Evolutionary conservation across 1,140 invertebrate species (phyloP), one percentile per base, ranked within the genome.

Genomic region (Diachasmimorpha longicaudata): DNA sequence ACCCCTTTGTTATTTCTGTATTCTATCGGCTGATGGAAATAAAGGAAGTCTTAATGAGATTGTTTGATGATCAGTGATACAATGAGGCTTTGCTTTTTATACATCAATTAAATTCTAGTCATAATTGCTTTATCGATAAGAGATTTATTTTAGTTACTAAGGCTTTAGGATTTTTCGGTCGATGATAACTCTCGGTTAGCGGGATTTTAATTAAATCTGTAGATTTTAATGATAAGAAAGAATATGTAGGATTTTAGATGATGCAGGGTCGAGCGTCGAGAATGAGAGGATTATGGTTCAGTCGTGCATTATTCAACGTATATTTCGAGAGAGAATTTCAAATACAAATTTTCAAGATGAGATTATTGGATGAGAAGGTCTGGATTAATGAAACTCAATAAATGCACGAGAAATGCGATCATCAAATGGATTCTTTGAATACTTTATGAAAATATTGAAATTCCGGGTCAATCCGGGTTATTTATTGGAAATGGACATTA

Each of bases 371-470:
- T 46, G 67, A 39, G 8, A 31, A 44, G 23, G 37, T 76, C 78
- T 80, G 78, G 79, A 79, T 80, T 25, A 72, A 76, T 80, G 79
- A 68, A 72, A 77, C 42, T 70, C 79, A 79, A 72, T 10, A 10
- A 42, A 42, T 42, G 13, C 13, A 42, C 13, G 39, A 52, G 37
- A 0, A 9, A 72, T 4, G 23, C 1, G 31, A 37, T 25, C n/a
- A 42, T 42, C 31, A 72, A 44, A 70, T 70, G 23, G 68, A 37
- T 70, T 13, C 23, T 31, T 31, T 31, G 31, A 31, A 6, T 31
- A 31, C 31, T 31, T 31, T 31, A 31, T 2, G 6, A 6, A 6
- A 31, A 31, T 2, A 3, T 31, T 31, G 31, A 31, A 31, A 6
- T 31, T 31, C 6, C 31, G 6, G 31, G 31, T 2, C 2, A 2